Conservation (phyloP, 2,888 invertebrate species). For the Patella ulyssiponensis region DNA sequence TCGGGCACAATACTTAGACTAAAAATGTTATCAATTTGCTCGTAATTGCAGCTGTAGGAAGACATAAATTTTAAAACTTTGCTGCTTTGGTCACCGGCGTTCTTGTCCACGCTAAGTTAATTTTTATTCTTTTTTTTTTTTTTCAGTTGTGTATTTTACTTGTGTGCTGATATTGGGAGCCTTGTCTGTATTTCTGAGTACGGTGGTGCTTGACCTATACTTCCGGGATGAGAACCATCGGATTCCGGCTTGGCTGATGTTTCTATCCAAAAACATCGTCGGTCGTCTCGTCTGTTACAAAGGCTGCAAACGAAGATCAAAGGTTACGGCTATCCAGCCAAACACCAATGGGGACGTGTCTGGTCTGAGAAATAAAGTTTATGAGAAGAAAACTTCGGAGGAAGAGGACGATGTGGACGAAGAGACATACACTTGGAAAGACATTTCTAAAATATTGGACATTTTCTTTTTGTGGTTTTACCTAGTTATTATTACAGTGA, state of each 20-base stretch:
- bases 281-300: conserved; percentile 16
- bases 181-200: conserved; percentile 17
- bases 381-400: too few relatives aligned
- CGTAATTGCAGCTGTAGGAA: too few relatives aligned
- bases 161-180: conserved; percentile 12
- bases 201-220: conserved; percentile 18
- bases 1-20: too few relatives aligned
- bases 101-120: too few relatives aligned
- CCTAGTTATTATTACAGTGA: neutral
- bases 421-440: conserved; percentile 8
- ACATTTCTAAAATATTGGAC: conserved; percentile 14
- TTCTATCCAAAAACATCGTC: neutral
- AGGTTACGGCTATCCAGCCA: too few relatives aligned
- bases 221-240: conserved; percentile 15
- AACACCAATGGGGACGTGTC: too few relatives aligned
- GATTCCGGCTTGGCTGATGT: neutral
- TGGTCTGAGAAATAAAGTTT: too few relatives aligned
- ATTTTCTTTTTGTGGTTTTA: conserved; percentile 14
- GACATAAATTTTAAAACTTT: too few relatives aligned
- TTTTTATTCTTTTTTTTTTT: neutral
- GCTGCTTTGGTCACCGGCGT: too few relatives aligned
- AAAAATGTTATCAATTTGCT: too few relatives aligned
- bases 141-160: conserved; percentile 22
- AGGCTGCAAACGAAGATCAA: neutral
- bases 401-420: too few relatives aligned